A percentile compares a stretch with the other conserved stretches of the same genome.
These are phyloP conservation scores for Sturmia bella DNA, from an alignment of 2,888 invertebrate species.

Conservation along the genomic window DNA sequence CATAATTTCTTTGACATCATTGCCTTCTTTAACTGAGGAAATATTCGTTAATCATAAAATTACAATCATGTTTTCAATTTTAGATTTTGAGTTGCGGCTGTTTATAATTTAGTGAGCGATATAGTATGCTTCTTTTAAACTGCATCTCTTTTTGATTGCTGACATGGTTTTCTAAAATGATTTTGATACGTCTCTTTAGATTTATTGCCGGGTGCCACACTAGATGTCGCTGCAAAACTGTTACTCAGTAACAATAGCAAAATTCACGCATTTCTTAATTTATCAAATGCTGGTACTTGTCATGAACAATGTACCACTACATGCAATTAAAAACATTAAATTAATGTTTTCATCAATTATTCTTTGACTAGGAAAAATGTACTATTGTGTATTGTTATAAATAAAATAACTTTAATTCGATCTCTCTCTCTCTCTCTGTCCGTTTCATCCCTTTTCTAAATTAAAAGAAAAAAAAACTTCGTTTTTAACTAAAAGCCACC, in stretches of 20 bases:
- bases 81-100: too few relatives aligned
- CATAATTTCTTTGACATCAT: too few relatives aligned
- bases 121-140: too few relatives aligned
- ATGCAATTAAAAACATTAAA: background rate
- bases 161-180: too few relatives aligned
- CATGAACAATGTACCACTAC: constrained; percentile 26
- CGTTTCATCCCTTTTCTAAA: constrained; percentile 20
- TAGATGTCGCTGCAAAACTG: background rate
- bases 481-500: constrained; percentile 28
- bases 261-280: background rate
- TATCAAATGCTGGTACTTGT: constrained; percentile 24
- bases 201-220: background rate
- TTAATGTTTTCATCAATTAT: constrained; percentile 15
- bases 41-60: too few relatives aligned
- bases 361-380: constrained; percentile 3
- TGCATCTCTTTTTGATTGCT: too few relatives aligned
- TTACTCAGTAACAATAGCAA: background rate
- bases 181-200: background rate
- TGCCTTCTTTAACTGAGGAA: too few relatives aligned
- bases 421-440: constrained; percentile 27
- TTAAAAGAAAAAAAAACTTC: constrained; percentile 5
- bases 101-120: too few relatives aligned
- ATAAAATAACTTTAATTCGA: constrained; percentile 9
- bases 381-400: constrained; percentile 4
- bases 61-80: too few relatives aligned